Evolutionary conservation across 2,797 vertebrate genomes (phyloP).

Genomic region (Glyptemys insculpta): DNA sequence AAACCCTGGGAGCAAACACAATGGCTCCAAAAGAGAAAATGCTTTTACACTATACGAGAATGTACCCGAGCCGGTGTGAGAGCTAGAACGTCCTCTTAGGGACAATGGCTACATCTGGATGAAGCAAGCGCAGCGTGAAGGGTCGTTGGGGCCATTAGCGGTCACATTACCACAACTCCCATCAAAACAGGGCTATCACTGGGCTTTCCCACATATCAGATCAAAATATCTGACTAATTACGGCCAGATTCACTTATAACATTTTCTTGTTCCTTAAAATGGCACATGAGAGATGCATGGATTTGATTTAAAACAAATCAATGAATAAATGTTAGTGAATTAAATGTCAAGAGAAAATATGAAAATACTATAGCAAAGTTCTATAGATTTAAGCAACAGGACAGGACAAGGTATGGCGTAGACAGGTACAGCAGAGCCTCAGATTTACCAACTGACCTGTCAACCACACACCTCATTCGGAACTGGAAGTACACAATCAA

Average conservation of each 20-base stretch:
- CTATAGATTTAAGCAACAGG: no score
- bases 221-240: neutral
- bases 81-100: neutral
- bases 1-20: neutral
- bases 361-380: no score
- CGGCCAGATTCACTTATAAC: neutral
- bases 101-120: neutral
- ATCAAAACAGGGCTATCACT: neutral
- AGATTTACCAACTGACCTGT: no score
- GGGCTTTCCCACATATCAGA: neutral
- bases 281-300: neutral
- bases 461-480: no score
- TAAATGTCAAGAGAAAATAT: no score
- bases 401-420: no score
- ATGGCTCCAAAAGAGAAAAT: fast-evolving
- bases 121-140: neutral
- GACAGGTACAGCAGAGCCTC: no score
- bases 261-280: neutral
- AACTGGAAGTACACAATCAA: no score
- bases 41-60: neutral
- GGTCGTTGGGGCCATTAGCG: neutral
- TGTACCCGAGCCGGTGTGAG: neutral
- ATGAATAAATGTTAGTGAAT: neutral
- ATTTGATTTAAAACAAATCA: neutral
- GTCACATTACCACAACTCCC: neutral